These are phyloP conservation scores for Proteles cristata DNA, from an alignment of 2,113 vertebrate genomes.

Conservation along the genomic window DNA sequence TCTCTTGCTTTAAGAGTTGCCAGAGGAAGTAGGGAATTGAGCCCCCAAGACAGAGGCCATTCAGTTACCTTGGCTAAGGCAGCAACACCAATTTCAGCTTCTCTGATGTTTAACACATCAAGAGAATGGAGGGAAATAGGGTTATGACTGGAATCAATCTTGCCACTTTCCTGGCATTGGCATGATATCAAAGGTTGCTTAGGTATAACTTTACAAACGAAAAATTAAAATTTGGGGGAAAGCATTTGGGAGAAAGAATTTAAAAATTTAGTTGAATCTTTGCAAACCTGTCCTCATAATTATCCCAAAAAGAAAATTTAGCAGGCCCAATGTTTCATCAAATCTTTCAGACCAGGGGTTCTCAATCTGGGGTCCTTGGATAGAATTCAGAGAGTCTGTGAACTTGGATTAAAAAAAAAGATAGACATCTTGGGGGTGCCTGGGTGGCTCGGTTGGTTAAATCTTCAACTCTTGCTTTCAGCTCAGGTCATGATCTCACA, in stretches of 20 bases:
- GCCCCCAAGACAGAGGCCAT: constrained; percentile 9
- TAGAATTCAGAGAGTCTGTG: not conserved
- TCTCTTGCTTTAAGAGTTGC: constrained; percentile 42
- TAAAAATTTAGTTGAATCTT: constrained; percentile 21
- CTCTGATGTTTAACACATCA: constrained; percentile 62
- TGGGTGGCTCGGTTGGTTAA: too few species aligned
- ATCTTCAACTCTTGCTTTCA: too few species aligned
- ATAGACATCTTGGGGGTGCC: too few species aligned
- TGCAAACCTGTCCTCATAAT: not conserved
- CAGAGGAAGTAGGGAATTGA: constrained; percentile 56
- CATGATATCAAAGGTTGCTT: constrained; percentile 15
- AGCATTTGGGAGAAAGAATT: not conserved
- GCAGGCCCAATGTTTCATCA: not conserved
- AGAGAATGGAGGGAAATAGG: constrained; percentile 58
- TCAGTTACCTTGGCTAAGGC: not conserved
- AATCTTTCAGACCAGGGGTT: not conserved
- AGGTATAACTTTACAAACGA: constrained; percentile 35
- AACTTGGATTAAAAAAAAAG: not conserved
- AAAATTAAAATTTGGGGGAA: constrained; percentile 45
- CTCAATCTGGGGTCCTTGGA: not conserved
- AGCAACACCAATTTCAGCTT: not conserved
- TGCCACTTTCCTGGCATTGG: constrained; percentile 60
- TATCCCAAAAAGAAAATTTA: not conserved
- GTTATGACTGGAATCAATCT: not conserved
- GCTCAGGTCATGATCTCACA: too few species aligned